These are phyloP conservation scores for Julus scanicus DNA, from an alignment of 2,888 invertebrate genomes.

Conservation along the genomic window DNA sequence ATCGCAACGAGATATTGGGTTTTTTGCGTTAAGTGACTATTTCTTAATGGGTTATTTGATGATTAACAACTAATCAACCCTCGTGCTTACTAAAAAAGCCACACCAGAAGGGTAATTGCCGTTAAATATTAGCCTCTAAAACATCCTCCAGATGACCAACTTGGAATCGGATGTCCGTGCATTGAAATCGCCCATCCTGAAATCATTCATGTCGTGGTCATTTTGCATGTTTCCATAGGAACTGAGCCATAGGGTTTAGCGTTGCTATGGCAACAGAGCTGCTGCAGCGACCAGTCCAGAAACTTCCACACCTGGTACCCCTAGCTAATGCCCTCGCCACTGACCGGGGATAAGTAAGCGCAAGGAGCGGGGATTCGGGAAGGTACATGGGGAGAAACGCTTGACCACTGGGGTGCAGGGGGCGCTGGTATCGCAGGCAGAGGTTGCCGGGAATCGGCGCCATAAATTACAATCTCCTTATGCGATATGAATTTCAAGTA, in stretches of 20 bases:
- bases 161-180: not conserved
- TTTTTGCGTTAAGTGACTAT: no score
- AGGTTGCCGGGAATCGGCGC: not conserved
- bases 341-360: not conserved
- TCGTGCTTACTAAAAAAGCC: no score
- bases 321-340: not conserved
- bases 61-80: no score
- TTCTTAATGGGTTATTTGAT: no score
- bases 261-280: slow-evolving; percentile 52
- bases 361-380: not conserved
- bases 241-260: slow-evolving; percentile 46
- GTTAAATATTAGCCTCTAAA: no score
- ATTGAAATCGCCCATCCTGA: slow-evolving; percentile 5
- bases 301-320: slow-evolving; percentile 46
- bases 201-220: slow-evolving; percentile 46
- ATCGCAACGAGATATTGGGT: no score
- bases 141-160: no score
- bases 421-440: not conserved
- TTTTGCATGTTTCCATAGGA: slow-evolving; percentile 53
- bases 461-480: slow-evolving; percentile 18
- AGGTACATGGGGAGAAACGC: not conserved
- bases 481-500: slow-evolving; percentile 33
- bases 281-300: slow-evolving; percentile 45
- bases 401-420: not conserved
- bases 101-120: not conserved